Percentiles rank a stretch among this genome's conserved stretches.
These are phyloP conservation scores for Gavia stellata DNA, from an alignment of 2,113 vertebrate species.

Conservation along the genomic window DNA sequence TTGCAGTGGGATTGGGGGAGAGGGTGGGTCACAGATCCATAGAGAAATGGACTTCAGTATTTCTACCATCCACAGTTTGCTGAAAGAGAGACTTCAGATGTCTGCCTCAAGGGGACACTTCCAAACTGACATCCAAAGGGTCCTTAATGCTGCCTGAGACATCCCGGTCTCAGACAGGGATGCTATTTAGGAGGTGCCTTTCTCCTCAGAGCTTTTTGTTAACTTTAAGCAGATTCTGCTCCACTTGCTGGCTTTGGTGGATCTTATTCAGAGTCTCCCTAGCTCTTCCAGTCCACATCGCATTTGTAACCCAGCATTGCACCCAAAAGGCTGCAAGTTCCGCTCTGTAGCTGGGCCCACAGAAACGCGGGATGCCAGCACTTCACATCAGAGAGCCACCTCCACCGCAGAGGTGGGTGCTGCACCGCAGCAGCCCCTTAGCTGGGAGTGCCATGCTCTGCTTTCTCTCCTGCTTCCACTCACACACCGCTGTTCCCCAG, in stretches of 20 bases:
- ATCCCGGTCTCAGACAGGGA: not conserved
- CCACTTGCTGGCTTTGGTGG: not conserved
- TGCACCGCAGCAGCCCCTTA: no score
- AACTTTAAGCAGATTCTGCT: not conserved
- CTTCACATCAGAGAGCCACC: not conserved
- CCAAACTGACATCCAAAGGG: not conserved
- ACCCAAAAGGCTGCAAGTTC: not conserved
- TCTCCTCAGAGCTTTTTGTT: not conserved
- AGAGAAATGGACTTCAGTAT: not conserved
- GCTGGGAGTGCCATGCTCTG: not conserved
- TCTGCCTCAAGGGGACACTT: not conserved
- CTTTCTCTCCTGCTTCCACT: not conserved
- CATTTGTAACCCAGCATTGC: not conserved
- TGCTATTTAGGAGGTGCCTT: not conserved
- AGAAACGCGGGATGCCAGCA: not conserved
- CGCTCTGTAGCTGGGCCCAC: not conserved
- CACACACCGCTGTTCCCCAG: not conserved
- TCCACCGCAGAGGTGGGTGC: not conserved
- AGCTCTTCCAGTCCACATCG: not conserved
- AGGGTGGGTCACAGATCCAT: not conserved
- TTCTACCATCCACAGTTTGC: not conserved
- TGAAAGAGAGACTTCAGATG: not conserved
- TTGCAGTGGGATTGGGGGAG: not conserved
- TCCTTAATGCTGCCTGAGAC: not conserved
- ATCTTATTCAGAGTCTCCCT: not conserved